phyloP scores from a whole-genome alignment of 2,113 vertebrate genomes.

The Nerophis ophidion region DNA sequence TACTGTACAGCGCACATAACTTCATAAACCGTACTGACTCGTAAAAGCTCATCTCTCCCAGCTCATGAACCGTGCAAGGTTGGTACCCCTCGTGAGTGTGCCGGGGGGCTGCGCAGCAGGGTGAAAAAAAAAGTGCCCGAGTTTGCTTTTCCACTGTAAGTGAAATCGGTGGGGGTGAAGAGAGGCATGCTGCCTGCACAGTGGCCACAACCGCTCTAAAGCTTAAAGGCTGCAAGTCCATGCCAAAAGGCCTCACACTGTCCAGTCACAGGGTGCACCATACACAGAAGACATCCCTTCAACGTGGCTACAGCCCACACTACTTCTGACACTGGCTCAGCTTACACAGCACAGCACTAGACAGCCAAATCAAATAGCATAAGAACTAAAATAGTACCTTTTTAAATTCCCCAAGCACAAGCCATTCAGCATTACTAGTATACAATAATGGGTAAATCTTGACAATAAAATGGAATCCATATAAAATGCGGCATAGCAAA shows the following conservation, averaged over 20 bases:
- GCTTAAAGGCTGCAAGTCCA: conserved; percentile 43
- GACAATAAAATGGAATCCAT: too few species aligned
- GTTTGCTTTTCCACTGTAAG: conserved; percentile 59
- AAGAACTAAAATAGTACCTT: conserved; percentile 48
- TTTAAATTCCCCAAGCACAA: conserved; percentile 12
- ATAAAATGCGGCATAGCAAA: too few species aligned
- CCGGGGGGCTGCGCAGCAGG: conserved; percentile 29
- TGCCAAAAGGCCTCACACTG: conserved; percentile 48
- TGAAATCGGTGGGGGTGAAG: conserved; percentile 55
- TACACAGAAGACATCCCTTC: conserved; percentile 49
- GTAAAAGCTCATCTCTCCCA: conserved; percentile 46
- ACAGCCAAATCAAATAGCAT: conserved; percentile 54
- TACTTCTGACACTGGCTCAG: conserved; percentile 36
- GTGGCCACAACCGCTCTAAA: conserved; percentile 45
- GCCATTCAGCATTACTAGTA: background rate
- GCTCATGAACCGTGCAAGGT: conserved; percentile 47
- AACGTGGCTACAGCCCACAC: conserved; percentile 28
- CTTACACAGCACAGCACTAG: conserved; percentile 15
- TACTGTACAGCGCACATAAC: conserved; percentile 26
- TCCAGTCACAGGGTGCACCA: conserved; percentile 55
- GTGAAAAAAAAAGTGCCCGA: conserved; percentile 45
- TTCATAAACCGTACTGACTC: conserved; percentile 50
- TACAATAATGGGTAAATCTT: too few species aligned
- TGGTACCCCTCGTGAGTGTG: conserved; percentile 28
- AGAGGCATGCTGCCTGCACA: conserved; percentile 51